phyloP scores from a whole-genome alignment of 2,797 vertebrate species.

The Borostomias antarcticus region DNA sequence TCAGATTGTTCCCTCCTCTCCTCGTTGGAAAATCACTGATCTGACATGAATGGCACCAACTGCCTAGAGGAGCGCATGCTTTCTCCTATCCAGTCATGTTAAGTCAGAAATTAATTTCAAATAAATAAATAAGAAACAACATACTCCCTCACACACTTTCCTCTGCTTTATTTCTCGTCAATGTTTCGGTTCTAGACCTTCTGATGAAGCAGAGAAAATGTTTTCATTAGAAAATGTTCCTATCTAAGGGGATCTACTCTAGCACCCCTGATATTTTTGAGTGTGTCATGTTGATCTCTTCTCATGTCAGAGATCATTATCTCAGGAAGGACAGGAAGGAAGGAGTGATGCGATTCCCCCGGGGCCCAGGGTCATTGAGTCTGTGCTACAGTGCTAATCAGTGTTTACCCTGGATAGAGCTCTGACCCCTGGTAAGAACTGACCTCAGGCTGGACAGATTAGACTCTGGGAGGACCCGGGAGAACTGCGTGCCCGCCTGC shows the following conservation, averaged over 20 bases:
- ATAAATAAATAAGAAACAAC: no score
- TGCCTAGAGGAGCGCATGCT: neutral
- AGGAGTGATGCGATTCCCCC: neutral
- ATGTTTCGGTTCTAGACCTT: no score
- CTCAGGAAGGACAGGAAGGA: neutral
- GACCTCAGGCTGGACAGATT: constrained; percentile 52
- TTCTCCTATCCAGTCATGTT: neutral
- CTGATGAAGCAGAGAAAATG: no score
- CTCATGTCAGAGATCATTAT: constrained; percentile 1
- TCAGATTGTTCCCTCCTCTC: neutral
- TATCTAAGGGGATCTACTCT: no score
- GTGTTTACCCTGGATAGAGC: constrained; percentile 65
- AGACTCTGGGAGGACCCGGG: constrained; percentile 30
- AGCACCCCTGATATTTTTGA: no score
- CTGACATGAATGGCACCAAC: neutral
- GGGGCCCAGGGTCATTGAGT: constrained; percentile 10
- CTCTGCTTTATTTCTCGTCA: no score
- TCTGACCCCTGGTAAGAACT: constrained; percentile 47
- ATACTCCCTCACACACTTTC: no score
- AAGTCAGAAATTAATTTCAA: no score
- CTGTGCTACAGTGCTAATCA: constrained; percentile 55
- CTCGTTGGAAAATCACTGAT: neutral
- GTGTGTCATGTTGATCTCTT: no score
- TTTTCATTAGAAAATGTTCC: no score
- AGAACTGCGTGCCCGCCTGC: constrained; percentile 17